Percentiles rank a stretch among this genome's conserved stretches.
Conservation (phyloP, 2,797 vertebrate genomes). For the Smutsia temminckii region DNA sequence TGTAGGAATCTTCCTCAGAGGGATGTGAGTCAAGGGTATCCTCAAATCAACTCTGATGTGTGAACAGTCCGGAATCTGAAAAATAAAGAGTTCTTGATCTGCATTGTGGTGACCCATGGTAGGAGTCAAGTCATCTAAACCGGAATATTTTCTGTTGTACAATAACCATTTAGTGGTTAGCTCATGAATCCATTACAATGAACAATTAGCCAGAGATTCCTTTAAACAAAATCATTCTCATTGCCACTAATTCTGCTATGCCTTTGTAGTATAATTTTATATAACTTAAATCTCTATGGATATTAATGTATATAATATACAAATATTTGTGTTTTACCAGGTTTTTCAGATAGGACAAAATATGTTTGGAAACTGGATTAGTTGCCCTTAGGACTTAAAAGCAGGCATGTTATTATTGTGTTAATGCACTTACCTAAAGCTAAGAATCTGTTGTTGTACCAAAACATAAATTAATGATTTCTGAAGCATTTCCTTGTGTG, state of each 20-base stretch:
- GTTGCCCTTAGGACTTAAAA: not conserved
- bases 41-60: not conserved
- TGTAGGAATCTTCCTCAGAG: not conserved
- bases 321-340: not conserved
- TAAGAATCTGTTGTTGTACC: not conserved
- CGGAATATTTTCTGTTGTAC: not conserved
- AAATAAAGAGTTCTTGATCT: not conserved
- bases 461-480: not conserved
- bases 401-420: not conserved
- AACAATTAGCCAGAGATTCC: not conserved
- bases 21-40: not conserved
- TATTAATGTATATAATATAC: not conserved
- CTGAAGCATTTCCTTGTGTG: not conserved
- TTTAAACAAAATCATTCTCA: not conserved
- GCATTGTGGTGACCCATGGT: not conserved
- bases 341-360: not conserved
- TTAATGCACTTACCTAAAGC: not conserved
- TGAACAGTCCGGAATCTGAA: not conserved
- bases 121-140: not conserved
- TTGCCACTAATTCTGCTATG: not conserved
- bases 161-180: not conserved
- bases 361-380: not conserved
- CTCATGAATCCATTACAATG: not conserved
- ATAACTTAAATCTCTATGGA: not conserved
- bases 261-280: not conserved